Percentiles rank a stretch among this genome's conserved stretches.
Evolutionary conservation across 2,888 invertebrate genomes (phyloP).

Genomic region (Hyalella azteca): DNA sequence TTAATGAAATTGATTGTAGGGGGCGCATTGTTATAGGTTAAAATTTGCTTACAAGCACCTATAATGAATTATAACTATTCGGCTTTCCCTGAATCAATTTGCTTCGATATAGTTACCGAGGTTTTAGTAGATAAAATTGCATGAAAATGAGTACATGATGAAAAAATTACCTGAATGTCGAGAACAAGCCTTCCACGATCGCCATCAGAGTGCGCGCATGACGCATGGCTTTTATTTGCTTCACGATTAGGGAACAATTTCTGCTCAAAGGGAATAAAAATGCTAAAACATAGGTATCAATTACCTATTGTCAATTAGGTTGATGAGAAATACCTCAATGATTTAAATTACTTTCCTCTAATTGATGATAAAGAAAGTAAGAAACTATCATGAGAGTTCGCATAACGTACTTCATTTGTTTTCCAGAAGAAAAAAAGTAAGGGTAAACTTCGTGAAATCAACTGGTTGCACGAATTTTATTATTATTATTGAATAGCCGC

Average conservation of each 20-base stretch:
- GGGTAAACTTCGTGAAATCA: too few relatives aligned
- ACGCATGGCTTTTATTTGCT: not conserved
- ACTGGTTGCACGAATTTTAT: too few relatives aligned
- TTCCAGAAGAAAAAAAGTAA: too few relatives aligned
- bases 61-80: not conserved
- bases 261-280: not conserved
- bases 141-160: not conserved
- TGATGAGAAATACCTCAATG: too few relatives aligned
- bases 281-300: too few relatives aligned
- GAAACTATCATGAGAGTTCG: too few relatives aligned
- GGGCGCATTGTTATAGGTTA: slow-evolving; percentile 4
- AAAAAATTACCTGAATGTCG: not conserved
- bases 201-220: slow-evolving; percentile 35
- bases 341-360: too few relatives aligned
- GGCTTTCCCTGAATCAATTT: too few relatives aligned
- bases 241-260: not conserved
- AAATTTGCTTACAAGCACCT: not conserved
- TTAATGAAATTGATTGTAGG: slow-evolving; percentile 36
- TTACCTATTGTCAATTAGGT: too few relatives aligned
- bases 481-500: too few relatives aligned
- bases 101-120: not conserved
- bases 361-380: too few relatives aligned
- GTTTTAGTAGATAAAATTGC: not conserved
- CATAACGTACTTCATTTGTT: too few relatives aligned
- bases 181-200: slow-evolving; percentile 5